Evolutionary conservation across 2,797 vertebrate species (phyloP), one percentile per base, ranked within the genome.

Genomic region (Coregonus sp.): DNA sequence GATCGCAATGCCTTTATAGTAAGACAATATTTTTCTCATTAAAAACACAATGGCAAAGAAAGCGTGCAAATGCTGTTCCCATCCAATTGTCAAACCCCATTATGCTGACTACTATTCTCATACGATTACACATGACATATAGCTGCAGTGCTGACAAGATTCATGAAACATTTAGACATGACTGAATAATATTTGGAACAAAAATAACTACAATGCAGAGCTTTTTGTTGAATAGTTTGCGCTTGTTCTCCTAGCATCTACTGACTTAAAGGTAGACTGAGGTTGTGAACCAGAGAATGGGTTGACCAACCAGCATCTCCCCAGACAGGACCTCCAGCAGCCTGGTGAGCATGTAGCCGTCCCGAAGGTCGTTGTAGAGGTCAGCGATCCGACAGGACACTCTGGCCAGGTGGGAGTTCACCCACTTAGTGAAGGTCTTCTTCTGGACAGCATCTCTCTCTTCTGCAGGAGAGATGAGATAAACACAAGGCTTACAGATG

Each of bases 381-480:
- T 99, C 97, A 0, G 90, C 90, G 76, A 98, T 96, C 47, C 96
- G 96, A 83, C 96, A 98, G 82, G 95, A 95, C 74, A 95, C 96
- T 0, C 96, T 92, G 4, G 96, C 92, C 15, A 98, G 92, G 86
- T 98, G 97, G 5, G 96, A 95, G 86, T 97, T 98, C 40, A 98
- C 95, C 97, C 97, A 98, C 81, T 98, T 98, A 74, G 97, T 98
- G 81, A 98, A 98, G 18, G 97, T 98, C 81, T 98, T 98, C 92
- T 98, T 98, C 94, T 98, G 97, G 70, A 98, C 97, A 0, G 96
- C 95, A 47, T 98, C 97, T 6, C 96, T 90, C 80, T 98, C 97
- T 61, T 98, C 97, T 98, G 54, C 35, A 47, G 16, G 18, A 70
- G 71, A 78, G 0, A 1, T 20, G 52, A 50, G 18, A 52, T 73